phyloP scores from a whole-genome alignment of 2,888 invertebrate genomes.

The Ptycholaimellus sp. region DNA sequence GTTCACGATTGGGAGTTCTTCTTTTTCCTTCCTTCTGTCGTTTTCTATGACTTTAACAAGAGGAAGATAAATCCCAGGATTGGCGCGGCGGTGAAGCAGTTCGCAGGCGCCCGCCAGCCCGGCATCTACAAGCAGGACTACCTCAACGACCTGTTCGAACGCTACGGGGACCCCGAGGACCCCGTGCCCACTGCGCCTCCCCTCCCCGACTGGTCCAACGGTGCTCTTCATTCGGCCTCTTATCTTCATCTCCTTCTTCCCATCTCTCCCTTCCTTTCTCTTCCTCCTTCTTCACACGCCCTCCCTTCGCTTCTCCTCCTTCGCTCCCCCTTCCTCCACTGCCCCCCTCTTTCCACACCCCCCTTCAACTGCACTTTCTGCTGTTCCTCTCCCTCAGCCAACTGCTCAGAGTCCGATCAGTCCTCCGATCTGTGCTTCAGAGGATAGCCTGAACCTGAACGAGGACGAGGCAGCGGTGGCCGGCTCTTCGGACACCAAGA shows the following conservation, averaged over 20 bases:
- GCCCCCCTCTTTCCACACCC: no score
- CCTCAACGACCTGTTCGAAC: conserved; percentile 53
- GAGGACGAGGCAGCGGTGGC: conserved; percentile 3
- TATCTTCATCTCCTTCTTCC: no score
- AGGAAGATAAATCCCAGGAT: no score
- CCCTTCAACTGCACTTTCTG: no score
- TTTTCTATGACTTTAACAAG: neutral
- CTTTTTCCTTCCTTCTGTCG: conserved; percentile 5
- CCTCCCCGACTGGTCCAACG: conserved; percentile 57
- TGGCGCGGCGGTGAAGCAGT: conserved; percentile 54
- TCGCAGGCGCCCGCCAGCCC: conserved; percentile 48
- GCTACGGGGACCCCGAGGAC: conserved; percentile 52
- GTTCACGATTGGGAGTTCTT: conserved; percentile 49
- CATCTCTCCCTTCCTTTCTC: no score
- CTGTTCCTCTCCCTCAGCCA: no score
- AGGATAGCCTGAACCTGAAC: conserved; percentile 5
- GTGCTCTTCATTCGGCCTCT: no score
- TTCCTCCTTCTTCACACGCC: no score
- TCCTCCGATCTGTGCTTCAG: conserved; percentile 14
- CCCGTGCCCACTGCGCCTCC: conserved; percentile 45
- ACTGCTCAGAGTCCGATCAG: conserved; percentile 10
- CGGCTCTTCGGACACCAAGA: neutral
- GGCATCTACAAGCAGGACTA: conserved; percentile 97
- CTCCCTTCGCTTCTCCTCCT: no score
- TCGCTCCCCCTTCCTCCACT: no score